Evolutionary conservation across 2,888 invertebrate genomes (phyloP).

Genomic region (Cephus runcator): DNA sequence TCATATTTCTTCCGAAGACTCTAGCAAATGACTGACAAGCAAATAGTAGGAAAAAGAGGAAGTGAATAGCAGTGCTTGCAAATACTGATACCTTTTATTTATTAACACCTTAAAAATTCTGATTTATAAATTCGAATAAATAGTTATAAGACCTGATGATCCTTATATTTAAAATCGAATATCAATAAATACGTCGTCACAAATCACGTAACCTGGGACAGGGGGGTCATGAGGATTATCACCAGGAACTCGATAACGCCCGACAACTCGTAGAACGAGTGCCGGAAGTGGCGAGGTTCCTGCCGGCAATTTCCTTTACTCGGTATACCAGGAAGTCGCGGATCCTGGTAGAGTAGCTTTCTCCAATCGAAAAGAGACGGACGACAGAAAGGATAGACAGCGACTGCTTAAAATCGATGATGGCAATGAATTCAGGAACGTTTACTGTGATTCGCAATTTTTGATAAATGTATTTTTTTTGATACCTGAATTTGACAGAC

Average conservation of each 20-base stretch:
- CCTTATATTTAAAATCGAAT: constrained; percentile 4
- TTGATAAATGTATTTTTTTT: constrained; percentile 18
- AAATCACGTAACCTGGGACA: constrained; percentile 25
- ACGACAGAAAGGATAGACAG: neutral
- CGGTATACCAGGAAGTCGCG: too few species aligned
- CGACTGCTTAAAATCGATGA: too few species aligned
- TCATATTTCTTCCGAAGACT: too few species aligned
- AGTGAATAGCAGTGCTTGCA: too few species aligned
- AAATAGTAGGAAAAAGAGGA: too few species aligned
- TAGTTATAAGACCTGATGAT: too few species aligned
- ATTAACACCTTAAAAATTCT: too few species aligned
- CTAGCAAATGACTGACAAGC: too few species aligned
- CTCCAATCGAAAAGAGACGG: neutral
- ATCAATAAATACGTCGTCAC: constrained; percentile 39
- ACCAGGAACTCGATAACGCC: constrained; percentile 53
- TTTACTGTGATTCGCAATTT: neutral
- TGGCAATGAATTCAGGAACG: too few species aligned
- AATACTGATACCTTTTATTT: too few species aligned
- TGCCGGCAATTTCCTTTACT: constrained; percentile 52
- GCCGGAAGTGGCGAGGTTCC: constrained; percentile 52
- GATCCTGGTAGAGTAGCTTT: neutral
- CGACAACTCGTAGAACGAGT: constrained; percentile 36
- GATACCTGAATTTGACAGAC: constrained; percentile 91
- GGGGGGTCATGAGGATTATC: constrained; percentile 44
- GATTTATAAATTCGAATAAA: too few species aligned